Conservation (phyloP, 2,113 vertebrate genomes). For the Cyphomyrus discorhynchus region DNA sequence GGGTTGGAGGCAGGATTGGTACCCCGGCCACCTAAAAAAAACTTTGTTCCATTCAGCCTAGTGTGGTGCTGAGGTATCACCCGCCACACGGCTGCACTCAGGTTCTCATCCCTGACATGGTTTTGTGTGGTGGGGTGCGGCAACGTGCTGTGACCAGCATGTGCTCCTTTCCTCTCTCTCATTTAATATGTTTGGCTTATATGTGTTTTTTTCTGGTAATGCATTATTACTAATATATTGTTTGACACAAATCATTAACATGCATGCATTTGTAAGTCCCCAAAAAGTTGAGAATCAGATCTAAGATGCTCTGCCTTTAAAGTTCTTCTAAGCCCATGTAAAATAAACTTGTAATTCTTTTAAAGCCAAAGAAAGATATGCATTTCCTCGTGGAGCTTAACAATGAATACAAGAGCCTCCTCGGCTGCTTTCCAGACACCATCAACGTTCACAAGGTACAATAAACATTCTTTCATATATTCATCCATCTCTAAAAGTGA, state of each 20-base stretch:
- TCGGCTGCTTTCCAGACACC: constrained; percentile 95
- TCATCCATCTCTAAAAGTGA: neutral
- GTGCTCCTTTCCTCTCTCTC: no score
- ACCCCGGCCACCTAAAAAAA: no score
- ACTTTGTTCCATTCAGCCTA: no score
- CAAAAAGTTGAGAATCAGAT: neutral
- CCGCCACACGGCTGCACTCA: no score
- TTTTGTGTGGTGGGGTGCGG: no score
- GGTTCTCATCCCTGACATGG: no score
- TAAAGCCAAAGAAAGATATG: constrained; percentile 89
- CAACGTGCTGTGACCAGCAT: no score
- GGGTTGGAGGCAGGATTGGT: no score
- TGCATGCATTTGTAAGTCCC: neutral
- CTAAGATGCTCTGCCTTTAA: neutral
- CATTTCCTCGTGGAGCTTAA: constrained; percentile 97
- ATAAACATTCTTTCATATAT: neutral
- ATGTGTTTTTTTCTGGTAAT: neutral
- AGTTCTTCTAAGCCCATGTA: neutral
- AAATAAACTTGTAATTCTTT: constrained; percentile 10
- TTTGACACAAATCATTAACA: neutral
- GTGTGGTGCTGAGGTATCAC: no score
- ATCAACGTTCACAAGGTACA: constrained; percentile 91
- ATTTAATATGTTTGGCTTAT: neutral
- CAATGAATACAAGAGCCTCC: constrained; percentile 93
- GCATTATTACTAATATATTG: neutral